Base-by-base conservation (phyloP, 2,888 invertebrate species). In the Papilio protenor region DNA sequence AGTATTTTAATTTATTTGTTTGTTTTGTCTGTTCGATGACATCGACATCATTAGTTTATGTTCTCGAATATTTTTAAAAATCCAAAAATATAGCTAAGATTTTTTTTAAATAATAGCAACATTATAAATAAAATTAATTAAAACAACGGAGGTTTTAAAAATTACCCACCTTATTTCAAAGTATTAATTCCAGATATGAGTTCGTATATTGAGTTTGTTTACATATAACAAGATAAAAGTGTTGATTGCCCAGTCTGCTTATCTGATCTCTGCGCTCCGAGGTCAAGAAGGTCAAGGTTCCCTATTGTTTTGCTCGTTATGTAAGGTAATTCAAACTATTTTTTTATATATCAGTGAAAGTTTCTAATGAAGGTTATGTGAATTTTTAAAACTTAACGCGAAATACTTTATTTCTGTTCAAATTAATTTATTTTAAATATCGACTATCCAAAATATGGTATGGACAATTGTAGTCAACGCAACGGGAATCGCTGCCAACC, bases 261-360 rank as follows among this genome's bases (percentile, higher is more conserved):
- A 83, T 83, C 82, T 81, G 82, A 84, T 84, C 80, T 80, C 76
- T 78, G 66, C 40, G 78, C 76, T 40, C 61, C 74, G 77, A 81
- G 84, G 83, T 82, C 83, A 79, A 76, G 66, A 76, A 70, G 85
- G 83, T 85, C 85, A 85, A 85, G 86, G 86, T 76, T 82, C 75
- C 45, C 79, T 78, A 84, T 85, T 84, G 84, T 85, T 81, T 82
- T 21, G 47, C 57, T 70, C 45, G 40, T 82, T 12, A 47, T 45
- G 47, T 47, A 23, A 70, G 21, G 18, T 14, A 47, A 21, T 47
- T 40, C 12, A 6, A 23, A 23, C n/a, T 23, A 23, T 70, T 69
- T 18, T n/a, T n/a, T n/a, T 61, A 18, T 64, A 64, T 33, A 64
- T 18, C 10, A 11, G 64, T 64, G 33, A 33, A 64, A 33, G 33